Base-by-base conservation (phyloP, 2,113 vertebrate species). In the Neomonachus schauinslandi region DNA sequence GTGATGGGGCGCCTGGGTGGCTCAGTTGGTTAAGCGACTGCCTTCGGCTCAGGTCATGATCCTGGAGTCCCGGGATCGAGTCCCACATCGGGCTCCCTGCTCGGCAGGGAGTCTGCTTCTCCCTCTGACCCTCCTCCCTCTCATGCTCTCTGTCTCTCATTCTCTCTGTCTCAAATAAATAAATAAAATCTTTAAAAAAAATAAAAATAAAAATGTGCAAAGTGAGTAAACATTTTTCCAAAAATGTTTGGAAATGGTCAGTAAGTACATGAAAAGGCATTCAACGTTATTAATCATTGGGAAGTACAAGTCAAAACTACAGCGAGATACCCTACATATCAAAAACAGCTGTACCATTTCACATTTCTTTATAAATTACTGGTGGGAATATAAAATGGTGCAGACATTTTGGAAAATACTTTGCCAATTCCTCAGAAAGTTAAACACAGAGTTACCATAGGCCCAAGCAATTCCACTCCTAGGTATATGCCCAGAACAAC, bases 271-370 rank as follows among this genome's bases (percentile, higher is more conserved):
- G 31, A 65, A 94, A 87, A 89, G 22, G 39, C 31, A 36, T 19
- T 84, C 28, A 88, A 85, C 31, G 46, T 86, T 67, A 51, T 59
- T 85, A 80, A 55, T 69, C 61, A 55, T 16, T 57, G 46, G 13
- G 59, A 92, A 83, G 72, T 92, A 24, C 63, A 80, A 89, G 36
- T 89, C n/a, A 82, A 86, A 95, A 76, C 57, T 49, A 57, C 24
- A 46, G 5, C 9, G 7, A 79, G 28, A 57, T 89, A 36, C 4
- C 6, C 71, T 42, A 55, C 0, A 36, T 65, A 85, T 36, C 8
- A 28, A 36, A 83, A 92, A 71, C 18, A 55, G 65, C 31, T 83
- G 65, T 22, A 59, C 15, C 6, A 59, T 71, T 72, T 59, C 71
- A 72, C 26, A 61, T n/a, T 24, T 46, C 15, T 46, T 90, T 83